Percentiles rank a stretch among this genome's conserved stretches.
These are phyloP conservation scores for Apaloderma vittatum DNA, from an alignment of 2,113 vertebrate genomes.

Conservation along the genomic window DNA sequence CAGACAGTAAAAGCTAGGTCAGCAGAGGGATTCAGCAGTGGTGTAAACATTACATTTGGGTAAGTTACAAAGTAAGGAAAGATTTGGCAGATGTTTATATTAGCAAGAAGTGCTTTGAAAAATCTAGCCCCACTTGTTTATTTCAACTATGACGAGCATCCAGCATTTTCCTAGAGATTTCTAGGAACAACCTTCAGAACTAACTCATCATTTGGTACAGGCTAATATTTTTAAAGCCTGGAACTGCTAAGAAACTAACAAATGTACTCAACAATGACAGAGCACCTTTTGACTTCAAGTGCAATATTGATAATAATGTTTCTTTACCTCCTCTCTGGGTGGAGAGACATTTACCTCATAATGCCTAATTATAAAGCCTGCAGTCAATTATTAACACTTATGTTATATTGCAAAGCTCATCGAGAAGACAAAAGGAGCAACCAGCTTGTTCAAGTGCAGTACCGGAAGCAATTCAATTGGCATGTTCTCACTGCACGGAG, in stretches of 20 bases:
- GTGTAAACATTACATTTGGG: not conserved
- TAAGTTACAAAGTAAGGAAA: not conserved
- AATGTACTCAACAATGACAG: not conserved
- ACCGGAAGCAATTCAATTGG: constrained; percentile 40
- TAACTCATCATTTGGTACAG: not conserved
- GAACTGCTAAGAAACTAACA: not conserved
- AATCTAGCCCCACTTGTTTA: not conserved
- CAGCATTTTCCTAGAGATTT: constrained; percentile 1
- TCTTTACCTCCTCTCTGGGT: constrained; percentile 49
- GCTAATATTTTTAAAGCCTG: not conserved
- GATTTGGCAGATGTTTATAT: not conserved
- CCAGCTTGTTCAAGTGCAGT: constrained; percentile 44
- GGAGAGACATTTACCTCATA: constrained; percentile 43
- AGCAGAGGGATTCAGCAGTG: not conserved
- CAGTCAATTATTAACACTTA: constrained; percentile 54
- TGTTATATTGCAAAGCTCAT: constrained; percentile 64
- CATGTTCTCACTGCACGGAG: constrained; percentile 14
- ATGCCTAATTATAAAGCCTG: constrained; percentile 65
- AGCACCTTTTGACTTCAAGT: not conserved
- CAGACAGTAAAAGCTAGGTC: not conserved
- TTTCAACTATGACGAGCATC: not conserved
- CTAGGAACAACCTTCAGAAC: not conserved
- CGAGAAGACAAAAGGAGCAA: constrained; percentile 56
- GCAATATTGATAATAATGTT: not conserved
- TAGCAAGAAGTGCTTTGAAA: not conserved